phyloP scores from a whole-genome alignment of 2,797 vertebrate genomes.

The Micromesistius poutassou region DNA sequence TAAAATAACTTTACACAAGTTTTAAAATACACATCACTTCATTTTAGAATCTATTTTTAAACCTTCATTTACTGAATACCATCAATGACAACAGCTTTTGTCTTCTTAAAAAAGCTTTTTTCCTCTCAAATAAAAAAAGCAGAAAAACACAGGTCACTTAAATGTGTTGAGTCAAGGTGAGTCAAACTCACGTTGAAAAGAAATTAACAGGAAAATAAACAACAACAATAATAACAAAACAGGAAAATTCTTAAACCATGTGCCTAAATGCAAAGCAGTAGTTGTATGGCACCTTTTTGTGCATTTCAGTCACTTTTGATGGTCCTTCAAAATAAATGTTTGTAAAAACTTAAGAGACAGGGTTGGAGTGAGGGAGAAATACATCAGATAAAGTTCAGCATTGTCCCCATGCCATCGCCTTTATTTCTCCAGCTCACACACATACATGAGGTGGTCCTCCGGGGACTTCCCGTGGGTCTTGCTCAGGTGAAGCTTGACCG shows the following conservation, averaged over 20 bases:
- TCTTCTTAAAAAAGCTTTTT: conserved; percentile 78
- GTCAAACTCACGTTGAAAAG: conserved; percentile 49
- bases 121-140: conserved; percentile 52
- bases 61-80: conserved; percentile 82
- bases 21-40: conserved; percentile 93
- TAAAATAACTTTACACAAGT: conserved; percentile 88
- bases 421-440: conserved; percentile 95
- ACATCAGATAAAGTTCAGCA: conserved; percentile 63
- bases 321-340: conserved; percentile 64
- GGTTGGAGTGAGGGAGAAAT: conserved; percentile 55
- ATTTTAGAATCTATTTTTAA: conserved; percentile 77
- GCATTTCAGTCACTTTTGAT: conserved; percentile 75
- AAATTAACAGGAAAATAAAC: conserved; percentile 19
- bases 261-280: conserved; percentile 92
- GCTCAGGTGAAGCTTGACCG: conserved; percentile 98
- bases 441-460: conserved; percentile 97
- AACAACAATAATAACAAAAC: conserved; percentile 32
- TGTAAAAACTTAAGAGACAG: conserved; percentile 72
- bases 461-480: conserved; percentile 99
- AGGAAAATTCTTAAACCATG: conserved; percentile 70
- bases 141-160: conserved; percentile 56
- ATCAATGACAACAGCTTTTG: conserved; percentile 86
- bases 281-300: conserved; percentile 89
- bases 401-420: conserved; percentile 78
- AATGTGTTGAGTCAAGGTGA: conserved; percentile 68